Conservation (phyloP, 2,888 invertebrate genomes). For the Synergus japonicus region DNA sequence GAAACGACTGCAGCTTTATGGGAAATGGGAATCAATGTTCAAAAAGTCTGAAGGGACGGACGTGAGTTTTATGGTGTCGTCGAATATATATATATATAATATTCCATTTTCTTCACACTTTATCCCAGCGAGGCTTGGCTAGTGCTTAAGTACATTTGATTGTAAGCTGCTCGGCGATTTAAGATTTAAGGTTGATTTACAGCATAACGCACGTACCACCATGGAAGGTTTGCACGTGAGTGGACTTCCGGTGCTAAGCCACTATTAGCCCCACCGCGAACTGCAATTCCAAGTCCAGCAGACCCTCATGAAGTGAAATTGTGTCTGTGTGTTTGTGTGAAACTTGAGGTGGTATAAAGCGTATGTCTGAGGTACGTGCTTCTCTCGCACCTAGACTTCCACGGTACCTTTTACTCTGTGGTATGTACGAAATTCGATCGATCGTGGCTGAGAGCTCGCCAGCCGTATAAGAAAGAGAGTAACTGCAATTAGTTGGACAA, state of each 20-base stretch:
- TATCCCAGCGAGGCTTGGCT: conserved; percentile 49
- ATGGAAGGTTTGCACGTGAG: conserved; percentile 67
- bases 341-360: conserved; percentile 20
- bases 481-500: conserved; percentile 73
- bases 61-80: conserved; percentile 53
- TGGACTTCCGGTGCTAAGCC: conserved; percentile 65
- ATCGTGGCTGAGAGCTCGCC: conserved; percentile 37
- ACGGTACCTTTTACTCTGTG: conserved; percentile 26
- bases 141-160: conserved; percentile 74
- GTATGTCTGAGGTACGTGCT: conserved; percentile 43
- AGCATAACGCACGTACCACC: conserved; percentile 60
- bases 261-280: conserved; percentile 55
- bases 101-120: conserved; percentile 57
- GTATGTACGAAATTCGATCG: conserved; percentile 49
- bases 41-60: conserved; percentile 44
- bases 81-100: conserved; percentile 49
- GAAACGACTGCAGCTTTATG: not conserved
- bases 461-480: conserved; percentile 57
- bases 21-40: not conserved
- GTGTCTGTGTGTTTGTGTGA: conserved; percentile 14
- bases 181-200: conserved; percentile 71
- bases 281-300: conserved; percentile 53
- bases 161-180: conserved; percentile 73
- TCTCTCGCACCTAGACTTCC: conserved; percentile 12
- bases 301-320: conserved; percentile 13